Evolutionary conservation across 2,797 vertebrate species (phyloP).

Genomic region (Pampus argenteus): DNA sequence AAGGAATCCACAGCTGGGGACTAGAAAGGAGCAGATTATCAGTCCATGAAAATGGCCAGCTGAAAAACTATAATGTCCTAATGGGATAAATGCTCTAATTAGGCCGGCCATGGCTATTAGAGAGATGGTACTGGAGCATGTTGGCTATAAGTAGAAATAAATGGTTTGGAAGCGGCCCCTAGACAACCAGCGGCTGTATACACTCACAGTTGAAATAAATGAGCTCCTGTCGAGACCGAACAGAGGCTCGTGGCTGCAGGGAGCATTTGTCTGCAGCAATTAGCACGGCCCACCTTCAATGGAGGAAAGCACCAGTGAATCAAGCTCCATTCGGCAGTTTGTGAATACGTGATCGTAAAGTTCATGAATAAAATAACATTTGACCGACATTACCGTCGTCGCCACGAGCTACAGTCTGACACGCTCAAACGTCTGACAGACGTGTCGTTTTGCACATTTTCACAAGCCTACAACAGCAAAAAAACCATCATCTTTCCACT

Average conservation of each 20-base stretch:
- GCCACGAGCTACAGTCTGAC: too few relatives aligned
- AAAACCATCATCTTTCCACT: too few relatives aligned
- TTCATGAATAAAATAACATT: too few relatives aligned
- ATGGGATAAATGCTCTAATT: slow-evolving; percentile 68
- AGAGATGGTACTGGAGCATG: slow-evolving; percentile 20
- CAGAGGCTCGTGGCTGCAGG: slow-evolving; percentile 56
- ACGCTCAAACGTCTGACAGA: too few relatives aligned
- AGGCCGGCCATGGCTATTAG: slow-evolving; percentile 31
- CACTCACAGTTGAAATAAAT: slow-evolving; percentile 59
- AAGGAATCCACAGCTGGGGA: slow-evolving; percentile 2
- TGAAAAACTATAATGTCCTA: slow-evolving; percentile 46
- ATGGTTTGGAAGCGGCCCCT: slow-evolving; percentile 41
- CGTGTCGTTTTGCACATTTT: too few relatives aligned
- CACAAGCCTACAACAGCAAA: too few relatives aligned
- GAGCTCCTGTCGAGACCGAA: slow-evolving; percentile 54
- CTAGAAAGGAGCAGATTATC: slow-evolving; percentile 23
- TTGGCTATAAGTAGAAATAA: slow-evolving; percentile 51
- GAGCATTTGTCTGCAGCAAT: slow-evolving; percentile 64
- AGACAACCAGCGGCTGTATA: slow-evolving; percentile 30
- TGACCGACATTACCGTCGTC: too few relatives aligned
- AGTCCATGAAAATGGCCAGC: slow-evolving; percentile 2
- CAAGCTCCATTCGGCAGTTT: not conserved
- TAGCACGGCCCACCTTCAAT: slow-evolving; percentile 44
- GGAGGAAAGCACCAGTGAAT: slow-evolving; percentile 7
- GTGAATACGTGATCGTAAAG: not conserved